Evolutionary conservation across 2,113 vertebrate genomes (phyloP), one percentile per base, ranked within the genome.

Genomic region (Columba janthina): DNA sequence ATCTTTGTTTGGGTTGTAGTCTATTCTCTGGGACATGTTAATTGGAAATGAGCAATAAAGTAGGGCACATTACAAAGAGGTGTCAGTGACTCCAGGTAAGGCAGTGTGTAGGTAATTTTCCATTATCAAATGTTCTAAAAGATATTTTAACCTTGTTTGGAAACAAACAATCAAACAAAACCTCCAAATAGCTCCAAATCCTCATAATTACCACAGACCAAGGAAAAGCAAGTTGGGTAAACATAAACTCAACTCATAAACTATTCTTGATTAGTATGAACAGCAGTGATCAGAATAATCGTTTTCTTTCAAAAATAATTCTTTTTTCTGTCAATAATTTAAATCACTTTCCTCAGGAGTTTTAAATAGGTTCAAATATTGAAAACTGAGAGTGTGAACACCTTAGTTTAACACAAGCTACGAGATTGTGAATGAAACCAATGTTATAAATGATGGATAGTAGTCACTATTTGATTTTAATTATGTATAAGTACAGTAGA

Each of bases 161-260:
- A 92, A 92, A 93, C 48, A 91, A 91, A 56, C 87, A 86, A 34
- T 71, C 53, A 38, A 85, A 42, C n/a, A 67, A 93, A 95, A 62
- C 61, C 58, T 87, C 61, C 34, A 82, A 78, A 88, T 36, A 32
- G 26, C 9, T 64, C 40, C 40, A 40, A 78, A 75, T 56, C 72
- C 60, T 85, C 87, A 24, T 75, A 87, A 89, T 87, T 93, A 91
- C 16, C 89, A 89, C 61, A 32, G 76, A 84, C 48, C 38, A 58
- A 70, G 69, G 67, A 86, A 79, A 94, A 90, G 56, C 15, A 56
- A 76, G 60, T 86, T 84, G 77, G 51, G 76, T 86, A 92, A 93
- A 93, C 26, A 84, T 26, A 62, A 89, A 93, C 65, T 84, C 69
- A 78, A 6, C 60, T 77, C 74, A 78, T 83, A 67, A 90, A n/a